A percentile compares a stretch with the other conserved stretches of the same genome.
phyloP scores from a whole-genome alignment of 2,888 invertebrate genomes.

The Plusia festucae region DNA sequence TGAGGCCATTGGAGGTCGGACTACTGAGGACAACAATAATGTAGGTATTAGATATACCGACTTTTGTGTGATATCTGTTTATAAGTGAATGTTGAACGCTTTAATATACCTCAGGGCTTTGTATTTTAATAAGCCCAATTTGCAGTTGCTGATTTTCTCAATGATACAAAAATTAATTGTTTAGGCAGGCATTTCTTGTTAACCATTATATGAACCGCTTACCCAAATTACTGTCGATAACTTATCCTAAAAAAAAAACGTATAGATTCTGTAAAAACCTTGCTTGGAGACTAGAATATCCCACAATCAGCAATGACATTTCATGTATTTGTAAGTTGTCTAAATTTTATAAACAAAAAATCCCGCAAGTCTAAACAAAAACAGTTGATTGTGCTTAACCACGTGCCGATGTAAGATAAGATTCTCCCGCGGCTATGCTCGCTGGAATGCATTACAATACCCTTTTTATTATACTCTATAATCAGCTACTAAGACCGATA shows the following conservation, averaged over 20 bases:
- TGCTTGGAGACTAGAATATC: no score
- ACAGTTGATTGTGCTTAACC: constrained; percentile 67
- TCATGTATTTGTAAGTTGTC: no score
- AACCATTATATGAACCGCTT: no score
- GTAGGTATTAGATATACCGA: neutral
- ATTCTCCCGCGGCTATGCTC: constrained; percentile 66
- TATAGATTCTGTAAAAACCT: no score
- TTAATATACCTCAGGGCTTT: no score
- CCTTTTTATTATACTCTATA: constrained; percentile 52
- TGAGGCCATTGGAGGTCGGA: constrained; percentile 32
- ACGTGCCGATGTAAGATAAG: constrained; percentile 85
- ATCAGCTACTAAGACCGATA: constrained; percentile 45
- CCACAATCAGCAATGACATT: no score
- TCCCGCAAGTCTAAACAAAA: constrained; percentile 69
- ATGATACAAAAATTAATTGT: no score
- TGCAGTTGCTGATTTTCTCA: no score
- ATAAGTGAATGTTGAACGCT: neutral
- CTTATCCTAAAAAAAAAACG: no score
- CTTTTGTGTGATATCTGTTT: neutral
- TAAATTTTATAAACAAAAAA: constrained; percentile 44
- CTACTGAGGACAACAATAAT: constrained; percentile 12
- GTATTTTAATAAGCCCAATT: no score
- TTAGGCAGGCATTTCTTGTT: no score
- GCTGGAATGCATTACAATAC: constrained; percentile 43
- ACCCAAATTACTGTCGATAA: no score